Conservation (phyloP, 2,888 invertebrate genomes). For the Petrolisthes manimaculis region DNA sequence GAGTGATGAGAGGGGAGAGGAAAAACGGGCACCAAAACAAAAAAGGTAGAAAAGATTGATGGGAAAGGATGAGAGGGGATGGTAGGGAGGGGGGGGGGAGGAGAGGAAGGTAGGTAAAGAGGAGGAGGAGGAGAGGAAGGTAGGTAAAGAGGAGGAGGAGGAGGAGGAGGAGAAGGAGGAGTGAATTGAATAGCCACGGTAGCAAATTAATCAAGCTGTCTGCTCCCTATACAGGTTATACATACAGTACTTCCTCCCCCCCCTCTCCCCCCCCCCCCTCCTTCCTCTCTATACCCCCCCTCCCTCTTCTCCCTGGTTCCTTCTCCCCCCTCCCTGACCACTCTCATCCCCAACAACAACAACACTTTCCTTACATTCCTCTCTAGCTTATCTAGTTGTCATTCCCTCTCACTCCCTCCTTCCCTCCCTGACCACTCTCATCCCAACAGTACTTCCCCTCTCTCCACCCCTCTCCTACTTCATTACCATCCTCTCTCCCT, state of each 20-base stretch:
- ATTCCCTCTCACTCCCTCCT: not conserved
- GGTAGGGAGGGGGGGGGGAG: too few species aligned
- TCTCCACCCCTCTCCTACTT: not conserved
- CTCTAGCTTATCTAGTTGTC: not conserved
- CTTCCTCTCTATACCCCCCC: not conserved
- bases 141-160: too few species aligned
- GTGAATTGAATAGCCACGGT: too few species aligned
- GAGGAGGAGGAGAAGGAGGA: too few species aligned
- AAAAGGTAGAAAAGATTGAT: too few species aligned
- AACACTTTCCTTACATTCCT: not conserved
- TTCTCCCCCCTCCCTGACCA: not conserved
- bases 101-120: not conserved
- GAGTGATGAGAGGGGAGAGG: too few species aligned
- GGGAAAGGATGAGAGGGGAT: too few species aligned
- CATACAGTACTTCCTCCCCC: not conserved
- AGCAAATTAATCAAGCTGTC: too few species aligned
- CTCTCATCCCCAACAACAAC: not conserved
- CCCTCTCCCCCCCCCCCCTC: not conserved
- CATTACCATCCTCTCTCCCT: not conserved
- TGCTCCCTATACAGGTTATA: too few species aligned
- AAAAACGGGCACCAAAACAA: too few species aligned
- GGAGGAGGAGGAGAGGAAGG: too few species aligned
- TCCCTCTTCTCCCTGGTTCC: not conserved
- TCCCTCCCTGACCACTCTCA: not conserved
- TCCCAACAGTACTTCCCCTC: not conserved